Percentiles rank a stretch among this genome's conserved stretches.
Conservation (phyloP, 2,797 vertebrate genomes). For the Myotis pilosus region DNA sequence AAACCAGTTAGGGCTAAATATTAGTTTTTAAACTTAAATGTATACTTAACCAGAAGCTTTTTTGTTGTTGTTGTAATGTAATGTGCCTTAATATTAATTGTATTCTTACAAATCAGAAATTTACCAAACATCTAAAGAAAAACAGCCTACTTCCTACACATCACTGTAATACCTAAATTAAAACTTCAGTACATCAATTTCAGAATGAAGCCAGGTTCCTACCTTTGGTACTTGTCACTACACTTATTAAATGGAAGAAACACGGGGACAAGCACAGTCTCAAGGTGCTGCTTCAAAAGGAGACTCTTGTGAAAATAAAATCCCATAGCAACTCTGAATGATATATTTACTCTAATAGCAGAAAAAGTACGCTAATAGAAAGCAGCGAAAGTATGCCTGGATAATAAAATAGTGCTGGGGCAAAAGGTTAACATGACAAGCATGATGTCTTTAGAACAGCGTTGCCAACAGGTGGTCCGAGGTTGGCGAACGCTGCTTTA, state of each 20-base stretch:
- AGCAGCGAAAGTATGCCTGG: neutral
- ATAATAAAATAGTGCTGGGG: neutral
- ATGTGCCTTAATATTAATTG: neutral
- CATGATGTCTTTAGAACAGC: neutral
- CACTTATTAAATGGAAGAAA: neutral
- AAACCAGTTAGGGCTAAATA: no score
- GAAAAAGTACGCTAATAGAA: neutral
- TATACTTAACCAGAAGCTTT: neutral
- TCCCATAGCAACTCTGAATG: neutral
- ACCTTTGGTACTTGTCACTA: neutral
- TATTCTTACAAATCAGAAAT: neutral
- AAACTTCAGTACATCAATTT: neutral
- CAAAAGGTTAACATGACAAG: neutral
- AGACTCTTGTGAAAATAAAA: neutral
- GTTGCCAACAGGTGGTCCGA: no score
- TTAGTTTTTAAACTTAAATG: neutral
- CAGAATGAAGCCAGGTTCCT: neutral
- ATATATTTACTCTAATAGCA: neutral
- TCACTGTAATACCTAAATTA: neutral
- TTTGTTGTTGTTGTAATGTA: neutral
- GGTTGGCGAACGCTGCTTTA: neutral
- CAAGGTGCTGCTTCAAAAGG: neutral
- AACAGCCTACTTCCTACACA: neutral
- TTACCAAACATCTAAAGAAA: slow-evolving; percentile 30
- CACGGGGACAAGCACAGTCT: neutral